Evolutionary conservation across 1,140 invertebrate genomes (phyloP).

Genomic region (Vanessa atalanta): DNA sequence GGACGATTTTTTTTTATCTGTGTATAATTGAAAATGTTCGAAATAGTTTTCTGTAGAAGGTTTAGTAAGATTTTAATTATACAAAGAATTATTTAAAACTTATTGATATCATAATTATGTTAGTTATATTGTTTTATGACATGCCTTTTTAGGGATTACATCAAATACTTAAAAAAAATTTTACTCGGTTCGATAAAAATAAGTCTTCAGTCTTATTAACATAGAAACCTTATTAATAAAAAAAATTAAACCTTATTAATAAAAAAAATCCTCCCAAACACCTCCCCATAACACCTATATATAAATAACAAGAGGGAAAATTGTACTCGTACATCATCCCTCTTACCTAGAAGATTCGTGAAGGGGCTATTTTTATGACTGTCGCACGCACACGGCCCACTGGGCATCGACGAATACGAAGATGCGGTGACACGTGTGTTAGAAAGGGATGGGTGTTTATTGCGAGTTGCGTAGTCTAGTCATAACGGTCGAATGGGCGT

Average conservation of each 20-base stretch:
- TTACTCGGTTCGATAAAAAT: too few species aligned
- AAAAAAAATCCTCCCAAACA: constrained; percentile 39
- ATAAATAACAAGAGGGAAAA: constrained; percentile 70
- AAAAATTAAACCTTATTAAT: constrained; percentile 28
- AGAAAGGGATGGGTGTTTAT: constrained; percentile 69
- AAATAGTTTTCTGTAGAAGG: neutral
- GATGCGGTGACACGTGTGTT: constrained; percentile 65
- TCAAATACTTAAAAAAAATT: too few species aligned
- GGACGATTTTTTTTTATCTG: constrained; percentile 18
- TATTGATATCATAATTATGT: too few species aligned
- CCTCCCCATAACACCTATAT: constrained; percentile 54
- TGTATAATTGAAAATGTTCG: neutral
- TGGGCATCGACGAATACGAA: constrained; percentile 66
- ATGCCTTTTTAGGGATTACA: too few species aligned
- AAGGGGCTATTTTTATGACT: constrained; percentile 80
- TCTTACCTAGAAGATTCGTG: constrained; percentile 70
- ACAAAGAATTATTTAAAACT: neutral
- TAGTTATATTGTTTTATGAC: too few species aligned
- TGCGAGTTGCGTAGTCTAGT: constrained; percentile 70
- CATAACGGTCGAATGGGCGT: constrained; percentile 81
- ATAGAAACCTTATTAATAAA: constrained; percentile 16
- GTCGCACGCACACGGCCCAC: constrained; percentile 76
- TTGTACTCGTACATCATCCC: constrained; percentile 65
- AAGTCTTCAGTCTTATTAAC: neutral
- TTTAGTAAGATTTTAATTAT: neutral